Evolutionary conservation across 2,113 vertebrate genomes (phyloP), one percentile per base, ranked within the genome.

Genomic region (Aldabrachelys gigantea): DNA sequence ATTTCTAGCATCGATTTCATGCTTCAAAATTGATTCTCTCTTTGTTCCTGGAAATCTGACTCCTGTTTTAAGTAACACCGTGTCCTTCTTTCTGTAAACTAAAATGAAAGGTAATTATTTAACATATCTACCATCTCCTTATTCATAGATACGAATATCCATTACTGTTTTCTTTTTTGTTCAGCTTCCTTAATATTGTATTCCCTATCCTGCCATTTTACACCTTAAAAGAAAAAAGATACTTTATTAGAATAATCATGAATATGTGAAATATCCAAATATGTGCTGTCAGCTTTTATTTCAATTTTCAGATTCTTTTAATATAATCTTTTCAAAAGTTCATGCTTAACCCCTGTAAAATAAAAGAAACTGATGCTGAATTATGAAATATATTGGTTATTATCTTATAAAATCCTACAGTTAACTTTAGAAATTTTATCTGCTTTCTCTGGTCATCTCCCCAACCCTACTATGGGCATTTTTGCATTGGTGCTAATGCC

Each of bases 391-490:
- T 9, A 8, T 79, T 47, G 10, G 2, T 88, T 47, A 50, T 69
- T 54, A 95, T 57, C 16, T n/a, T 87, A 85, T 54, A 93, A 86
- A 90, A 89, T 82, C 49, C 94, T 59, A 35, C 54, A 90, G 27
- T 85, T 85, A 76, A 44, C 4, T 4, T 85, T 38, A 90, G 49
- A 91, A 91, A 56, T 84, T 84, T 59, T 87, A 29, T 54, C 17
- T 25, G 85, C 21, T 19, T 91, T 89, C 49, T 7, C 69, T 17
- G 24, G 11, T 90, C 56, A 3, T 95, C 47, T 90, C 84, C 21
- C 47, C 41, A 8, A 24, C 87, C 11, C 53, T 87, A 53, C 3
- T 24, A 0, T 49, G 75, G 86, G 56, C 13, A 93, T 35, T 88
- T 31, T 82, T 90, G 82, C 59, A 85, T 35, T 89, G 78, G 41